A percentile compares a stretch with the other conserved stretches of the same genome.
These are phyloP conservation scores for Anastrepha obliqua DNA, from an alignment of 1,140 invertebrate genomes.

Conservation along the genomic window DNA sequence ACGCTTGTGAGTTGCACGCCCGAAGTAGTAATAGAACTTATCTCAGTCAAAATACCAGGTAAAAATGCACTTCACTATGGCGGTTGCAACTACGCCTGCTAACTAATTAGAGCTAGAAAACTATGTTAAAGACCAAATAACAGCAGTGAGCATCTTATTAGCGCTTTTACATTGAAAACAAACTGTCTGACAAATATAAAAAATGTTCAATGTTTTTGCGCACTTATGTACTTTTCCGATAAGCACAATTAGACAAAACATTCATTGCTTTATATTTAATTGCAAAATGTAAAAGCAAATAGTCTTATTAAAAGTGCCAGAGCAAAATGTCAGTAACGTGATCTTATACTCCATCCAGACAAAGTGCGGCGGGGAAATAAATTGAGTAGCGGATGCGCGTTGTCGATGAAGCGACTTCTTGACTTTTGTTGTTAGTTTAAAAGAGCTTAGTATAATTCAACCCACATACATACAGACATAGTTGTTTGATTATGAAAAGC, in stretches of 20 bases:
- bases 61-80: too few species aligned
- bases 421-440: too few species aligned
- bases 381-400: neutral
- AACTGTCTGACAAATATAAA: neutral
- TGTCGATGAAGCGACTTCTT: neutral
- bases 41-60: too few species aligned
- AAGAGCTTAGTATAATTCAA: neutral
- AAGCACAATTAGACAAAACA: neutral
- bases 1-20: too few species aligned
- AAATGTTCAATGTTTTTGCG: neutral
- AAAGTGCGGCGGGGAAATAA: neutral
- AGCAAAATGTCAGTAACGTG: neutral
- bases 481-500: conserved; percentile 1
- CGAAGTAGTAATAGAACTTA: too few species aligned
- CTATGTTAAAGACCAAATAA: neutral
- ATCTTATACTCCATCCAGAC: neutral
- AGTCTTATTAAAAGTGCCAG: neutral
- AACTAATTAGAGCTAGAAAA: neutral
- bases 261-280: neutral
- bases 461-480: neutral
- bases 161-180: neutral
- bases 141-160: neutral
- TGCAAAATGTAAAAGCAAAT: neutral
- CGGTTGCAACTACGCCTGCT: neutral
- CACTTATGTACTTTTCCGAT: neutral